Evolutionary conservation across 2,113 vertebrate species (phyloP).

Genomic region (Tauraco erythrolophus): DNA sequence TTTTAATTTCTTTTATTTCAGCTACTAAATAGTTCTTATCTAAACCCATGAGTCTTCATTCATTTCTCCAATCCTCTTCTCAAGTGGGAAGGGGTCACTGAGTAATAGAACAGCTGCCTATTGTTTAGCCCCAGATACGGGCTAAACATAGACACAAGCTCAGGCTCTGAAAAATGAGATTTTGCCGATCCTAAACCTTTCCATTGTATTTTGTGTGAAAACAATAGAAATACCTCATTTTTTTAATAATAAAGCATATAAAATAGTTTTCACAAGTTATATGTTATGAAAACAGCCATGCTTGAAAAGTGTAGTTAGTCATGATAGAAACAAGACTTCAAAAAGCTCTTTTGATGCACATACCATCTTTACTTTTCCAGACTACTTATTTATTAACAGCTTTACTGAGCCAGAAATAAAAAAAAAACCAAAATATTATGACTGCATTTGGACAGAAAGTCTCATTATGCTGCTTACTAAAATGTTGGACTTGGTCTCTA

Average conservation of each 20-base stretch:
- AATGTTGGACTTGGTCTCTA: neutral
- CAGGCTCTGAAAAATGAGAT: neutral
- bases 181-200: neutral
- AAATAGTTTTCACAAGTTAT: neutral
- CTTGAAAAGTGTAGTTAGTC: neutral
- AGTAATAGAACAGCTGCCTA: too few species aligned
- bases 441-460: constrained; percentile 20
- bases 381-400: neutral
- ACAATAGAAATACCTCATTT: neutral
- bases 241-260: neutral
- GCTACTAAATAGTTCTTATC: too few species aligned
- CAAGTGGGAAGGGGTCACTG: too few species aligned
- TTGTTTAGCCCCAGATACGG: too few species aligned
- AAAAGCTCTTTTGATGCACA: neutral
- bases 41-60: too few species aligned
- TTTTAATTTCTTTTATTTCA: too few species aligned
- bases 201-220: neutral
- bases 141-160: neutral
- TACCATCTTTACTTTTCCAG: neutral
- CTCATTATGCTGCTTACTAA: neutral
- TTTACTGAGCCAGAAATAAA: constrained; percentile 7
- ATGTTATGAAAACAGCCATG: neutral
- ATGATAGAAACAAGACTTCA: neutral
- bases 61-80: too few species aligned
- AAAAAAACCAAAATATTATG: constrained; percentile 32